A percentile compares a stretch with the other conserved stretches of the same genome.
These are phyloP conservation scores for Lithobates pipiens DNA, from an alignment of 2,797 vertebrate species.

Conservation along the genomic window DNA sequence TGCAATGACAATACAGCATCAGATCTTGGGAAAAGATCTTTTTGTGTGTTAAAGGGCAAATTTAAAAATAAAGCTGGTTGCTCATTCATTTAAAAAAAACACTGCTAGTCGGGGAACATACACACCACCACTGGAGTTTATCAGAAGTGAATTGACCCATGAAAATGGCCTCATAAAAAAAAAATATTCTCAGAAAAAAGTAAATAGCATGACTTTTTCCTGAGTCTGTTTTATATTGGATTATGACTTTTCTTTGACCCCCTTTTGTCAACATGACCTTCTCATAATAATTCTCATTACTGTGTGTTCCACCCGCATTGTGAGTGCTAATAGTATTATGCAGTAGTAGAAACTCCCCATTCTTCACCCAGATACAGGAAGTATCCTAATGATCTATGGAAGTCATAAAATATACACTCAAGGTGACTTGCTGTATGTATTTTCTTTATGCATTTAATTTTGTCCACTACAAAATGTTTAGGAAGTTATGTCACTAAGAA, in stretches of 20 bases:
- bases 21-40: no score
- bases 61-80: neutral
- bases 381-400: constrained; percentile 36
- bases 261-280: neutral
- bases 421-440: neutral
- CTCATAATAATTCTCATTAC: neutral
- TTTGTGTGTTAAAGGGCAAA: no score
- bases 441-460: neutral
- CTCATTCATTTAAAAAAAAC: no score
- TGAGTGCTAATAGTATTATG: neutral
- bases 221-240: neutral
- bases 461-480: neutral
- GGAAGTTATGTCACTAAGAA: neutral
- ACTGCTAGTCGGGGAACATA: no score
- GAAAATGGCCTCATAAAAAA: no score
- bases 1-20: no score
- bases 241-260: neutral
- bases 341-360: constrained; percentile 19
- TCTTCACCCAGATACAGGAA: constrained; percentile 36
- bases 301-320: constrained; percentile 25
- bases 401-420: constrained; percentile 45
- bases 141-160: neutral
- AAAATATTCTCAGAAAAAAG: neutral
- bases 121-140: neutral
- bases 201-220: neutral